phyloP scores from a whole-genome alignment of 2,797 vertebrate species.

The Botia kubotai region DNA sequence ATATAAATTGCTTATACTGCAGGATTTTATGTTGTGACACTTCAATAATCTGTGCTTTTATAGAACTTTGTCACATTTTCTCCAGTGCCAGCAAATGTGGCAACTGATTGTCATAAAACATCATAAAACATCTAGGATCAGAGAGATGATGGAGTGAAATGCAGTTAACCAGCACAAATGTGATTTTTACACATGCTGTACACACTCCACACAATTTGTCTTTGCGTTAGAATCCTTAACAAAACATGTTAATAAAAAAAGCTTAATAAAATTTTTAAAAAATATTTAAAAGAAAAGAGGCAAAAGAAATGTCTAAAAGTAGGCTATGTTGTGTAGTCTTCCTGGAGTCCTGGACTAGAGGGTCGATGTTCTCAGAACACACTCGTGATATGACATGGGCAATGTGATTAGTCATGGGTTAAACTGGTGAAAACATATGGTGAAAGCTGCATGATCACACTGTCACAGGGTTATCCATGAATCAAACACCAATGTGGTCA shows the following conservation, averaged over 20 bases:
- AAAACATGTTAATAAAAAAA: neutral
- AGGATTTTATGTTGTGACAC: constrained; percentile 84
- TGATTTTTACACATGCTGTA: constrained; percentile 7
- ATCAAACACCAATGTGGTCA: neutral
- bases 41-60: constrained; percentile 77
- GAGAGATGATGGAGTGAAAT: constrained; percentile 29
- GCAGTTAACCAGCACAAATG: constrained; percentile 9
- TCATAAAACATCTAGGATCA: constrained; percentile 37
- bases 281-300: neutral
- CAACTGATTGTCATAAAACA: constrained; percentile 42
- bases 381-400: constrained; percentile 24
- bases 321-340: constrained; percentile 19
- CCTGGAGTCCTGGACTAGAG: constrained; percentile 5
- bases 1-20: constrained; percentile 86
- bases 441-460: constrained; percentile 29
- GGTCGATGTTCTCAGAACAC: constrained; percentile 25
- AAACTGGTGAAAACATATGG: constrained; percentile 33
- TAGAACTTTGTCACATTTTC: constrained; percentile 80
- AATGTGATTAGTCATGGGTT: constrained; percentile 43
- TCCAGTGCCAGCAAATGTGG: constrained; percentile 75
- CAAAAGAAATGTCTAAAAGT: neutral
- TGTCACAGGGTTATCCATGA: neutral
- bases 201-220: neutral
- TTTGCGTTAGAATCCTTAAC: neutral
- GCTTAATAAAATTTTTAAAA: neutral